Base-by-base conservation (phyloP, 2,888 invertebrate species). In the Metalampra italica region DNA sequence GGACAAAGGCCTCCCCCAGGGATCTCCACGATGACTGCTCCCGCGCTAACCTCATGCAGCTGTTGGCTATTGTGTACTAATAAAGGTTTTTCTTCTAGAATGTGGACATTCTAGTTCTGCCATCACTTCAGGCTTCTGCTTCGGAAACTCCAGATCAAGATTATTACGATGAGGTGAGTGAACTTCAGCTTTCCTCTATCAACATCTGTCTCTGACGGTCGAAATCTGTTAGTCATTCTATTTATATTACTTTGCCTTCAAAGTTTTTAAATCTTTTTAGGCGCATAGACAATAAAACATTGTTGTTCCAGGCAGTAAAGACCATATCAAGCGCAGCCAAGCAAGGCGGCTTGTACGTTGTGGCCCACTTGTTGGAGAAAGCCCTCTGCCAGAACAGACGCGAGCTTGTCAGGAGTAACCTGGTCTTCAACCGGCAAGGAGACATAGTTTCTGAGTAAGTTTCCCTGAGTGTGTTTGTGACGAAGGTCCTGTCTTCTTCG, bases 341-440 rank as follows among this genome's bases (percentile, higher is more conserved):
- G 45, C 49, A 65, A 9, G 68, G 68, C 1, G 57, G 58, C 0
- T 8, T 83, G 12, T 87, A 87, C 51, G 62, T 85, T 0, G 75
- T 75, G 0, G 70, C 75, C 0, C 68, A 78, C 52, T 45, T 84
- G 14, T 47, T 65, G 1, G 83, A 86, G 56, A 73, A 62, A 11
- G 50, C 55, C 0, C 52, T 46, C 0, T 85, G 82, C 36, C 64
- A 74, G 22, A 53, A 64, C 12, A 65, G 56, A 2, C 51, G 53
- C 1, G 78, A 74, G 38, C n/a, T 62, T 0, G 49, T 81, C 7
- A 69, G 73, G 49, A 82, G 65, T 46, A 82, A 72, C 44, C 45
- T 87, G 29, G 82, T 85, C 1, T 84, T 85, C 51, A 75, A 82
- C 49, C 73, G 82, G 46, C 49, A 71, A 2, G 87, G 87, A 11